A percentile compares a stretch with the other conserved stretches of the same genome.
phyloP scores from a whole-genome alignment of 2,888 invertebrate genomes.

The Dendrolimus houi region DNA sequence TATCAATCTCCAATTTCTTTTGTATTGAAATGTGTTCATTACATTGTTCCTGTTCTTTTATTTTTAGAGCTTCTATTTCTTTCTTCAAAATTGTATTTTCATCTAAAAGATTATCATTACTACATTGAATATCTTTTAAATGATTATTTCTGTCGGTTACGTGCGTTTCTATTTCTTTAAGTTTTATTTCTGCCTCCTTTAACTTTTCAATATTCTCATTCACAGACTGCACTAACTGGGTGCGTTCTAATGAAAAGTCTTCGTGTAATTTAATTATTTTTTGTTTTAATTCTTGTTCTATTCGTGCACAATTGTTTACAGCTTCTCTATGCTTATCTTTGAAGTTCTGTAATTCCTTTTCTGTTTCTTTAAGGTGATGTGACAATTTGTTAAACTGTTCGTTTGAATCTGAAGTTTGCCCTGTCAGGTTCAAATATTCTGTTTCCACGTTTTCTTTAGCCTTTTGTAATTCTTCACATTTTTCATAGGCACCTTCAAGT shows the following conservation, averaged over 20 bases:
- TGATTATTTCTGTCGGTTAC: slow-evolving; percentile 35
- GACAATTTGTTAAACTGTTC: slow-evolving; percentile 74
- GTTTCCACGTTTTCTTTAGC: slow-evolving; percentile 77
- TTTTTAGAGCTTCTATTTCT: slow-evolving; percentile 51
- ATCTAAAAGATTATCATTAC: slow-evolving; percentile 53
- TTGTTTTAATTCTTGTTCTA: slow-evolving; percentile 67
- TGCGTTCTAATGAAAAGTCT: slow-evolving; percentile 54
- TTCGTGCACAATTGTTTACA: slow-evolving; percentile 54
- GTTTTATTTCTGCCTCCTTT: slow-evolving; percentile 45
- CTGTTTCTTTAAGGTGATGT: slow-evolving; percentile 73
- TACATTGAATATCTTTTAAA: slow-evolving; percentile 40
- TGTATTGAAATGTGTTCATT: slow-evolving; percentile 47
- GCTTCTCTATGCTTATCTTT: slow-evolving; percentile 64
- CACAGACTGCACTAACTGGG: slow-evolving; percentile 44
- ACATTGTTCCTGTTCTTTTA: slow-evolving; percentile 53
- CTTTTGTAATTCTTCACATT: slow-evolving; percentile 71
- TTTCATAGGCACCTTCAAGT: slow-evolving; percentile 69
- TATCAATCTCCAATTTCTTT: slow-evolving; percentile 57
- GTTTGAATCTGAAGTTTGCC: slow-evolving; percentile 76
- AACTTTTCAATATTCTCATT: slow-evolving; percentile 53
- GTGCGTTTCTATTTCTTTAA: slow-evolving; percentile 46
- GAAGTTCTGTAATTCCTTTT: slow-evolving; percentile 71
- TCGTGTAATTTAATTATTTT: slow-evolving; percentile 61
- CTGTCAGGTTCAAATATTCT: slow-evolving; percentile 76
- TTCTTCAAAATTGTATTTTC: slow-evolving; percentile 60